These are phyloP conservation scores for Oligia fasciuncula DNA, from an alignment of 2,888 invertebrate genomes.

Conservation along the genomic window DNA sequence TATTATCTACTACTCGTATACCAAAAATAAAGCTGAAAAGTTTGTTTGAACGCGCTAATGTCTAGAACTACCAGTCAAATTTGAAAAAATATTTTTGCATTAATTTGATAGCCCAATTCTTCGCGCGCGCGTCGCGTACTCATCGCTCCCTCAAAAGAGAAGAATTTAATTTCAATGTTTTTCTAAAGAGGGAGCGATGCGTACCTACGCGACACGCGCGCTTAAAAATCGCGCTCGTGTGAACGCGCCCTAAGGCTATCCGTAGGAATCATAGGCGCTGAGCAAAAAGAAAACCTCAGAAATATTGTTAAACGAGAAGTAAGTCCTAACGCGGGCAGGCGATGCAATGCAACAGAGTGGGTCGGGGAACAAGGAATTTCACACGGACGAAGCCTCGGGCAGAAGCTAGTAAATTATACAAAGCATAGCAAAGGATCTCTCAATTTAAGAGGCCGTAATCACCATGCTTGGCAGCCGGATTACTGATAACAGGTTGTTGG, in stretches of 20 bases:
- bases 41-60: background rate
- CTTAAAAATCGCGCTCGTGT: too few species aligned
- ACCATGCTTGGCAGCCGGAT: background rate
- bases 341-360: too few species aligned
- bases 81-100: background rate
- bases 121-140: too few species aligned
- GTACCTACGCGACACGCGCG: too few species aligned
- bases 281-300: background rate
- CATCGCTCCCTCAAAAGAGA: too few species aligned
- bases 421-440: background rate
- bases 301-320: background rate
- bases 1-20: background rate
- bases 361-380: too few species aligned
- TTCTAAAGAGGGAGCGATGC: too few species aligned
- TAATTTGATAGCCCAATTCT: background rate
- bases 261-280: background rate
- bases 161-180: too few species aligned
- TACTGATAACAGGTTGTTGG: background rate
- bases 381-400: background rate
- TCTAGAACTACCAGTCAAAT: background rate
- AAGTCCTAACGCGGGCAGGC: too few species aligned
- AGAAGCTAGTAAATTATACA: background rate
- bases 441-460: background rate
- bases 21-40: too few species aligned
- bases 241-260: too few species aligned